These are phyloP conservation scores for Oostethus manadensis DNA, from an alignment of 2,113 vertebrate genomes.

Conservation along the genomic window DNA sequence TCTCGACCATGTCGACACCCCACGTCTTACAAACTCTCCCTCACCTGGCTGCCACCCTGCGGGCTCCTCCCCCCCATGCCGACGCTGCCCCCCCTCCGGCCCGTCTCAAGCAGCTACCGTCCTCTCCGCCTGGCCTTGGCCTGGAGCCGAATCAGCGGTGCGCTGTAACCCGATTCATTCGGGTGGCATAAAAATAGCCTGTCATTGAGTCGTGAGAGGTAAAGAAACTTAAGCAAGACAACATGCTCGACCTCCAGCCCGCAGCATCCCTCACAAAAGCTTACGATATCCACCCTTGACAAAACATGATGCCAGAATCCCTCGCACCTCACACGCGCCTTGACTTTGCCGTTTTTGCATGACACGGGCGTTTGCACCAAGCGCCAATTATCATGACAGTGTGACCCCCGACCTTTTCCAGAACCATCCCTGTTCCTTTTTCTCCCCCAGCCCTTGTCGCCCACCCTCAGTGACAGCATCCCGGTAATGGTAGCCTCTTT, in stretches of 20 bases:
- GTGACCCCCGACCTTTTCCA: conserved; percentile 57
- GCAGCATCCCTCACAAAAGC: conserved; percentile 55
- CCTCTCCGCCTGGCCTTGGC: conserved; percentile 55
- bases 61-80: conserved; percentile 25
- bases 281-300: conserved; percentile 57
- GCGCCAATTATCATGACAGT: conserved; percentile 66
- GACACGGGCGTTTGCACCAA: conserved; percentile 53
- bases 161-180: conserved; percentile 24
- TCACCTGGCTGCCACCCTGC: conserved; percentile 43
- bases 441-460: conserved; percentile 23
- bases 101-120: conserved; percentile 47
- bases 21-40: conserved; percentile 38
- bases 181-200: conserved; percentile 50
- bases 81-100: conserved; percentile 41
- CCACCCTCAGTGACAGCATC: conserved; percentile 59
- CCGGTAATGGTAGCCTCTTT: conserved; percentile 68
- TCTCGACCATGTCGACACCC: conserved; percentile 46
- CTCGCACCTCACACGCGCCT: conserved; percentile 46
- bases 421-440: conserved; percentile 27
- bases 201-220: conserved; percentile 60
- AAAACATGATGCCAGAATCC: conserved; percentile 45
- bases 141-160: conserved; percentile 33
- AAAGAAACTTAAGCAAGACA: conserved; percentile 58
- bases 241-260: conserved; percentile 22
- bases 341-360: conserved; percentile 24